Conservation (phyloP, 1,140 invertebrate species). For the Acromyrmex echinatior region DNA sequence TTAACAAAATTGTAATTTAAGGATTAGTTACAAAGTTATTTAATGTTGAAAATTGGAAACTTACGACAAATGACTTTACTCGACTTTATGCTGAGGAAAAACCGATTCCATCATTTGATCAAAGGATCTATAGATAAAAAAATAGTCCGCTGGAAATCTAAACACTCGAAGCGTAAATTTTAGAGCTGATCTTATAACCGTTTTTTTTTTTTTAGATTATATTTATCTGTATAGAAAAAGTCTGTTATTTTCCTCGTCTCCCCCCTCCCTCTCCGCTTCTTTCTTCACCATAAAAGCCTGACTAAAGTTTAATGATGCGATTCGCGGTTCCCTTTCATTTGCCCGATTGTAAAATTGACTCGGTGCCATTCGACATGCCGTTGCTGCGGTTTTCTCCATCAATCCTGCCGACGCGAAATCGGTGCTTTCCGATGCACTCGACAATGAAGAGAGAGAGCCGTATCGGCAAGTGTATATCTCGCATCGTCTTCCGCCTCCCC, state of each 20-base stretch:
- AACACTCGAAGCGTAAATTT: not conserved
- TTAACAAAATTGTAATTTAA: slow-evolving; percentile 44
- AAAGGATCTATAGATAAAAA: not conserved
- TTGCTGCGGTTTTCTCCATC: slow-evolving; percentile 30
- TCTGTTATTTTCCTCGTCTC: not conserved
- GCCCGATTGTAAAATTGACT: slow-evolving; percentile 38
- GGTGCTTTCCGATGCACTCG: slow-evolving; percentile 35
- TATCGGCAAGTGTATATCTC: slow-evolving; percentile 11
- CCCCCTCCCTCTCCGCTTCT: not conserved
- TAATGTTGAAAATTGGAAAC: slow-evolving; percentile 42
- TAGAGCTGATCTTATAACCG: not conserved
- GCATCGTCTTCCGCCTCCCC: not conserved
- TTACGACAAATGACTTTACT: slow-evolving; percentile 26
- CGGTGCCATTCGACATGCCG: slow-evolving; percentile 25
- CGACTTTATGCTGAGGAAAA: slow-evolving; percentile 1
- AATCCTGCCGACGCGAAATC: slow-evolving; percentile 43
- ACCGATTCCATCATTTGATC: not conserved
- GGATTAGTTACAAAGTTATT: slow-evolving; percentile 48
- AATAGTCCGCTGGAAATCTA: not conserved
- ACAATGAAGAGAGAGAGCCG: slow-evolving; percentile 13
- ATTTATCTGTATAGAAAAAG: not conserved
- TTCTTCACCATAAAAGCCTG: slow-evolving; percentile 2
- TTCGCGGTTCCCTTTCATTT: slow-evolving; percentile 14
- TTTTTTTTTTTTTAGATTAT: not conserved
- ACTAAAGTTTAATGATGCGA: slow-evolving; percentile 24